Evolutionary conservation across 1,140 invertebrate species (phyloP).

Genomic region (Arion vulgaris): DNA sequence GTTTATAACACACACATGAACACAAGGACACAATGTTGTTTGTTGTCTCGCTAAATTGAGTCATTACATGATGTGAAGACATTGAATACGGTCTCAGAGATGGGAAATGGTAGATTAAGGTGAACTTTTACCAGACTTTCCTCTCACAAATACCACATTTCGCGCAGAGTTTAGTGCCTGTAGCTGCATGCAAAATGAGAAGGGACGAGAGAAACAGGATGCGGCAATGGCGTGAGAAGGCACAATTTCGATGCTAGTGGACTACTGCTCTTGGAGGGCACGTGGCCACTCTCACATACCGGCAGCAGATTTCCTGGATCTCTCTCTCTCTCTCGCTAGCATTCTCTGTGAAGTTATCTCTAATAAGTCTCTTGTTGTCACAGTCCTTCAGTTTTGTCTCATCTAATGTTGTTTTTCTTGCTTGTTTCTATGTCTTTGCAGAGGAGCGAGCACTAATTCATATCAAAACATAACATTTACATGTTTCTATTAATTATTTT

Average conservation of each 20-base stretch:
- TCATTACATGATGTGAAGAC: not conserved
- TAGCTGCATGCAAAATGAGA: not conserved
- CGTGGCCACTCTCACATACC: not conserved
- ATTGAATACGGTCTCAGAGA: not conserved
- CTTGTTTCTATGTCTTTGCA: no score
- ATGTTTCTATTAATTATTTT: no score
- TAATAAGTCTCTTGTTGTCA: slow-evolving; percentile 9
- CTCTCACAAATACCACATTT: slow-evolving; percentile 10
- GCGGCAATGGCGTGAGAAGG: not conserved
- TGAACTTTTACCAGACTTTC: not conserved
- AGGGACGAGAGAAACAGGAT: slow-evolving; percentile 3
- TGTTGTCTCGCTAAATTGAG: not conserved
- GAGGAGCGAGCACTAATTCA: no score
- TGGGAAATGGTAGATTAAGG: slow-evolving; percentile 10
- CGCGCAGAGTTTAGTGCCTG: not conserved
- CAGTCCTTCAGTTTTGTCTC: not conserved
- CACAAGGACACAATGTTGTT: not conserved
- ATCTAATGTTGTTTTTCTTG: no score
- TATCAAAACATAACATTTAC: no score
- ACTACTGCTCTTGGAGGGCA: not conserved
- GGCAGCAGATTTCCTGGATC: not conserved
- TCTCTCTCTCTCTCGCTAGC: no score
- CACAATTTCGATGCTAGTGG: not conserved
- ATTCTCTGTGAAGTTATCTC: not conserved
- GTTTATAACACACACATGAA: not conserved